Conservation (phyloP, 2,888 invertebrate genomes). For the Mimumesa dahlbomi region DNA sequence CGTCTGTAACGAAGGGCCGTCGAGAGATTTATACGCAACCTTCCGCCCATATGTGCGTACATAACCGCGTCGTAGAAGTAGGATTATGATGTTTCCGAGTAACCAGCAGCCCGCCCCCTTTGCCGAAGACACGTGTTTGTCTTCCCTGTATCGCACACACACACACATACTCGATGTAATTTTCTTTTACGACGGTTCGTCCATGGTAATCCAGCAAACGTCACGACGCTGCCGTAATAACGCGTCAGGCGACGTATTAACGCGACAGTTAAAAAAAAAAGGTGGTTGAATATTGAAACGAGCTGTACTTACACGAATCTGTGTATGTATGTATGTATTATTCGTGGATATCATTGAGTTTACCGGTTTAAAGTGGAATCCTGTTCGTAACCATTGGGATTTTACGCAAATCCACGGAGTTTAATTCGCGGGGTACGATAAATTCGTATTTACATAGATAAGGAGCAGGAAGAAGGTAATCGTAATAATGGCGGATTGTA, state of each 20-base stretch:
- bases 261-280: too few relatives aligned
- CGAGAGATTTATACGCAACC: slow-evolving; percentile 61
- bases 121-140: slow-evolving; percentile 51
- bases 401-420: slow-evolving; percentile 22
- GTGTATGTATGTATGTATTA: too few relatives aligned
- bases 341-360: too few relatives aligned
- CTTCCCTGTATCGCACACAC: too few relatives aligned
- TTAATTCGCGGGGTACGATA: slow-evolving; percentile 42
- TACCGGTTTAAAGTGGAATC: not conserved
- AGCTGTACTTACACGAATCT: too few relatives aligned
- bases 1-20: slow-evolving; percentile 51
- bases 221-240: not conserved
- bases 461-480: not conserved
- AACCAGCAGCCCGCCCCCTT: slow-evolving; percentile 60
- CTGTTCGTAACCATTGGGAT: not conserved
- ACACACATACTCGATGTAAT: too few relatives aligned
- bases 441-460: slow-evolving; percentile 30
- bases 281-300: too few relatives aligned
- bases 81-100: slow-evolving; percentile 76
- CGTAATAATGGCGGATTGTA: slow-evolving; percentile 36
- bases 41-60: slow-evolving; percentile 46
- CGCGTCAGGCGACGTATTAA: not conserved
- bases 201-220: not conserved
- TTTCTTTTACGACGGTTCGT: too few relatives aligned
- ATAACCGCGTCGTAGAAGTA: slow-evolving; percentile 18